Conservation (phyloP, 2,113 vertebrate species). For the Cebus imitator region DNA sequence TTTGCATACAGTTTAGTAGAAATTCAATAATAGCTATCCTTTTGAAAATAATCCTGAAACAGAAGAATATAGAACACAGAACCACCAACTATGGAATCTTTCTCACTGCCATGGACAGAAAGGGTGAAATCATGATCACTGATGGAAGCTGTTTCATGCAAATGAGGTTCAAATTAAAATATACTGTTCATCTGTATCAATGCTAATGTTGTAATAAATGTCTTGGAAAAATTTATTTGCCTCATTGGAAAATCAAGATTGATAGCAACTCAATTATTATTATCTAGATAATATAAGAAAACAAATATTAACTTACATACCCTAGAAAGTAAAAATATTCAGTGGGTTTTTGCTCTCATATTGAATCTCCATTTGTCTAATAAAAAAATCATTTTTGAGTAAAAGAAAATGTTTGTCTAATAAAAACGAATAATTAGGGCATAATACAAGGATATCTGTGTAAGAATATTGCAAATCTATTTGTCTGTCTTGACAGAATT, state of each 20-base stretch:
- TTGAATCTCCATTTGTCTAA: neutral
- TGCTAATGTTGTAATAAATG: neutral
- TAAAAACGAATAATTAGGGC: neutral
- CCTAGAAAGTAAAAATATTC: neutral
- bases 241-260: neutral
- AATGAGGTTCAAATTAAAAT: neutral
- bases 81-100: accelerated
- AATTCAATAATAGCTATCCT: neutral
- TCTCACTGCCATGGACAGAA: too few species aligned
- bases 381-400: neutral
- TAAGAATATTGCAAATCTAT: neutral
- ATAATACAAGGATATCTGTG: neutral
- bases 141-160: neutral
- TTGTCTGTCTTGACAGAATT: neutral
- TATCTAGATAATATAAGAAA: neutral
- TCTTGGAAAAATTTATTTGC: neutral
- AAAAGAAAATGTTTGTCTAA: neutral
- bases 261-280: neutral
- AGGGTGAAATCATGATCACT: too few species aligned
- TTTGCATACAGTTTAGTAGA: neutral
- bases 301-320: neutral
- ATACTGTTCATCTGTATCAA: neutral
- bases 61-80: neutral
- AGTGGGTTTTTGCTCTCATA: neutral
- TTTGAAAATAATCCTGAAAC: neutral